Conservation (phyloP, 2,113 vertebrate species). For the Heliornis fulica region DNA sequence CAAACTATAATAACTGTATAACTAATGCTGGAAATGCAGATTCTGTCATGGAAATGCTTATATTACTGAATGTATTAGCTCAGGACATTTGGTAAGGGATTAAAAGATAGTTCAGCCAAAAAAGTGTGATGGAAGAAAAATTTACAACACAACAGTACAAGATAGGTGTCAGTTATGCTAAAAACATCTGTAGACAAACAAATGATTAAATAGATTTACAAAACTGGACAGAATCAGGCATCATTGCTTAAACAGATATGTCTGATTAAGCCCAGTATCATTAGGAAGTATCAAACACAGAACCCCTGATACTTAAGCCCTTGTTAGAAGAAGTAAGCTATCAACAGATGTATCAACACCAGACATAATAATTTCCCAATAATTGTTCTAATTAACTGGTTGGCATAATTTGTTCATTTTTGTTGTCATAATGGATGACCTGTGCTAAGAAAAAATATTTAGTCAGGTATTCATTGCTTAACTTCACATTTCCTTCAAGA, state of each 20-base stretch:
- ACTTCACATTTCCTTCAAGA: background rate
- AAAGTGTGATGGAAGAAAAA: background rate
- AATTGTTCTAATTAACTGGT: background rate
- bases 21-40: background rate
- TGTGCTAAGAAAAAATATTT: background rate
- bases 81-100: background rate
- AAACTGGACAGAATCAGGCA: background rate
- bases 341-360: background rate
- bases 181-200: background rate
- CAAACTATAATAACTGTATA: background rate
- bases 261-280: background rate
- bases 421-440: background rate
- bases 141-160: background rate
- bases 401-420: background rate
- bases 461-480: background rate
- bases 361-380: background rate
- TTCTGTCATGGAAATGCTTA: background rate
- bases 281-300: background rate
- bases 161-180: background rate
- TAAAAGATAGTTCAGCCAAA: background rate
- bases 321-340: background rate
- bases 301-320: background rate
- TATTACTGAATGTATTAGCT: background rate
- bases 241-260: background rate
- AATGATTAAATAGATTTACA: background rate